Percentiles rank a stretch among this genome's conserved stretches.
Evolutionary conservation across 1,140 invertebrate genomes (phyloP).

Genomic region (Drosophila serrata): DNA sequence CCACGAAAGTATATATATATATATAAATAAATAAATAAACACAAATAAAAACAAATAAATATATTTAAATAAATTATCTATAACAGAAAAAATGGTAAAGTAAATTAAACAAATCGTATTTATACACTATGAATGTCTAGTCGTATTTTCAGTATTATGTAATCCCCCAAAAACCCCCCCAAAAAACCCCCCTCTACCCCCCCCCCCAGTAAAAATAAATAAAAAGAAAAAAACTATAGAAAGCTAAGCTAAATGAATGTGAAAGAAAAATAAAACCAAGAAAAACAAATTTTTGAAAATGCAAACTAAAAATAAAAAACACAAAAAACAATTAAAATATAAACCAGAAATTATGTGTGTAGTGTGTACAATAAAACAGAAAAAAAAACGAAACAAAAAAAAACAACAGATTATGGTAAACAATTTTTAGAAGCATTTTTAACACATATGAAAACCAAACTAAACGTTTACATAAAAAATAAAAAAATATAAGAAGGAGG

Average conservation of each 20-base stretch:
- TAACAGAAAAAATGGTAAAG: slow-evolving; percentile 53
- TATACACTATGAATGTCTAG: slow-evolving; percentile 85
- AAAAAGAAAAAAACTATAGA: slow-evolving; percentile 33
- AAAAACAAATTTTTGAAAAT: slow-evolving; percentile 64
- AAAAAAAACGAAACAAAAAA: slow-evolving; percentile 22
- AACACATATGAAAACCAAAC: slow-evolving; percentile 63
- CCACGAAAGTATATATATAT: slow-evolving; percentile 74
- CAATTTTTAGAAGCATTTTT: slow-evolving; percentile 83
- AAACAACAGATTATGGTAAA: slow-evolving; percentile 63
- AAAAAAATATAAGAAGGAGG: neutral
- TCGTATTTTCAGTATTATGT: slow-evolving; percentile 85
- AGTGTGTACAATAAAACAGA: slow-evolving; percentile 75
- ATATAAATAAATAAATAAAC: slow-evolving; percentile 53
- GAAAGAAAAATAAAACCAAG: slow-evolving; percentile 18
- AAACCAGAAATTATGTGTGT: slow-evolving; percentile 63
- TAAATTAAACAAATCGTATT: slow-evolving; percentile 70
- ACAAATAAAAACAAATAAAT: slow-evolving; percentile 64
- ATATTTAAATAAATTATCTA: slow-evolving; percentile 68
- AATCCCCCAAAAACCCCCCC: slow-evolving; percentile 18
- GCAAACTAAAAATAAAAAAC: slow-evolving; percentile 61
- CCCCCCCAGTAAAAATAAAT: slow-evolving; percentile 38
- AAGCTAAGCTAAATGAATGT: slow-evolving; percentile 55
- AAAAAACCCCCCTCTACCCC: neutral
- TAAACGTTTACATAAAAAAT: slow-evolving; percentile 58
- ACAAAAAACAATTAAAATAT: slow-evolving; percentile 32